Conservation (phyloP, 1,140 invertebrate species). For the Microvelia longipes region DNA sequence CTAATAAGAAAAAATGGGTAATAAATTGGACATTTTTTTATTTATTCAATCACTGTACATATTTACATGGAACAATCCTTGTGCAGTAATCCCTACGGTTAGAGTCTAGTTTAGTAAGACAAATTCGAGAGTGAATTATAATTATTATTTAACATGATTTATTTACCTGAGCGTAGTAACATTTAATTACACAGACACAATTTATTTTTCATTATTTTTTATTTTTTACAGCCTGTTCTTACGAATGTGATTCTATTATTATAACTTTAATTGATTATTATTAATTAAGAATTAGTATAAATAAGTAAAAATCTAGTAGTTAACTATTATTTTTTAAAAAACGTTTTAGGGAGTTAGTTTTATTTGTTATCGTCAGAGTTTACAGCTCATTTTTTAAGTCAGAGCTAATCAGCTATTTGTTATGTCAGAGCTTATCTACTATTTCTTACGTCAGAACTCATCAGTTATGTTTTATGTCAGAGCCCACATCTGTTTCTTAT, state of each 20-base stretch:
- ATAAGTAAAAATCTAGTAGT: neutral
- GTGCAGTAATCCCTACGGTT: constrained; percentile 12
- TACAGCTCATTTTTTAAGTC: no score
- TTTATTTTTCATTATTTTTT: constrained; percentile 12
- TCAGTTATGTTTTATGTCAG: no score
- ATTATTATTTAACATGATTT: constrained; percentile 8
- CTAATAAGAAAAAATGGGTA: neutral
- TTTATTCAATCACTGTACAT: constrained; percentile 12
- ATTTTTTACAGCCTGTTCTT: neutral
- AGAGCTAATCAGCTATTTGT: no score
- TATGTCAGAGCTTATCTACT: no score
- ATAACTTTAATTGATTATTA: neutral
- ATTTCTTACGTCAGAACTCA: no score
- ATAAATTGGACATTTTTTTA: constrained; percentile 2
- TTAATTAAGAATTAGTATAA: neutral
- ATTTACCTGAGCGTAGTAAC: constrained; percentile 16
- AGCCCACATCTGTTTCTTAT: no score
- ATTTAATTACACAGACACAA: constrained; percentile 12
- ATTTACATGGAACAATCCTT: constrained; percentile 16
- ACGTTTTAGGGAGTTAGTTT: neutral
- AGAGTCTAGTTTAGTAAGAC: constrained; percentile 7
- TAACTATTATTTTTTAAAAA: neutral
- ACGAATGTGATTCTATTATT: neutral
- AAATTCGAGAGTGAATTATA: neutral
- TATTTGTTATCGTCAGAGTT: no score